A percentile compares a stretch with the other conserved stretches of the same genome.
phyloP scores from a whole-genome alignment of 2,888 invertebrate species.

The Andrena hattorfiana region DNA sequence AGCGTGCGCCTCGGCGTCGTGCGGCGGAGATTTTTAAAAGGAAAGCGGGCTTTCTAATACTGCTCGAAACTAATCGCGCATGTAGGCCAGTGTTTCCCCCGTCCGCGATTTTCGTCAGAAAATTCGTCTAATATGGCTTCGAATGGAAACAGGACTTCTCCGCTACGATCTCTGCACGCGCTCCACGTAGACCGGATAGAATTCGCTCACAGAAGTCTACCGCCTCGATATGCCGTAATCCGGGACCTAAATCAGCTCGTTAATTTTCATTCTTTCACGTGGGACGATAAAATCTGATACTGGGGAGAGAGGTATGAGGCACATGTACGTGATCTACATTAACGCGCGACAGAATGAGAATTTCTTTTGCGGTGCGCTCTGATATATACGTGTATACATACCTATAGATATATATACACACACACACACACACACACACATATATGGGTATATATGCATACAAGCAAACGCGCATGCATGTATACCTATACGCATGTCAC shows the following conservation, averaged over 20 bases:
- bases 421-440: no score
- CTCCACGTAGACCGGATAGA: background rate
- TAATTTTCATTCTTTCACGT: constrained; percentile 77
- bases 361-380: constrained; percentile 49
- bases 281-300: constrained; percentile 74
- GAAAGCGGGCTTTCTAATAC: constrained; percentile 52
- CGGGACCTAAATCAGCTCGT: constrained; percentile 72
- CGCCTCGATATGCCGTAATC: constrained; percentile 58
- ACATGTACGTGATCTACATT: constrained; percentile 58
- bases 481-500: constrained; percentile 31
- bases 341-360: constrained; percentile 57
- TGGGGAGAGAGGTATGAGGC: constrained; percentile 46
- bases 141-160: background rate
- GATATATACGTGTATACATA: constrained; percentile 17
- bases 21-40: constrained; percentile 28
- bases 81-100: background rate
- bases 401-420: background rate
- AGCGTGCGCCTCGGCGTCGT: constrained; percentile 13
- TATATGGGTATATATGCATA: background rate
- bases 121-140: background rate
- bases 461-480: background rate
- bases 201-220: constrained; percentile 32
- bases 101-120: background rate
- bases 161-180: background rate
- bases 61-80: constrained; percentile 16